These are phyloP conservation scores for Rhynchophorus ferrugineus DNA, from an alignment of 1,140 invertebrate species.

Conservation along the genomic window DNA sequence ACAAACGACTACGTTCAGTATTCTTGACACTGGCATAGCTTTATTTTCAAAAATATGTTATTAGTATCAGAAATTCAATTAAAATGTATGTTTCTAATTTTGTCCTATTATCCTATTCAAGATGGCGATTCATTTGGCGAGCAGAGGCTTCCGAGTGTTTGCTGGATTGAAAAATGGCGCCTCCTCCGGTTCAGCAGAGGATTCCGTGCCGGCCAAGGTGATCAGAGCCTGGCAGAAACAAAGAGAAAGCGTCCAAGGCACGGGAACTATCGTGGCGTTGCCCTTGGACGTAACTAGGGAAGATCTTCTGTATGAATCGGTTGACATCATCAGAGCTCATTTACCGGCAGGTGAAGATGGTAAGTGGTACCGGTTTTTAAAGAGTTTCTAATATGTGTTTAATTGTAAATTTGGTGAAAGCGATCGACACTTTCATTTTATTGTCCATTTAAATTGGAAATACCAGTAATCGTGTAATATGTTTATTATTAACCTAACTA, in stretches of 20 bases:
- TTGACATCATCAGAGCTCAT: slow-evolving; percentile 66
- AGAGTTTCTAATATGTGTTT: no score
- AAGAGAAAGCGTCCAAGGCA: slow-evolving; percentile 41
- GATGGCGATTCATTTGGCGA: slow-evolving; percentile 57
- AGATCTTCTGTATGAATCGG: slow-evolving; percentile 68
- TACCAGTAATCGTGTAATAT: no score
- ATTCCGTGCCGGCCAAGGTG: slow-evolving; percentile 50
- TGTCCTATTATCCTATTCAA: no score
- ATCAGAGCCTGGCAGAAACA: slow-evolving; percentile 50
- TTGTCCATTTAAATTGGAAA: no score
- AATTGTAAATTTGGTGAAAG: no score
- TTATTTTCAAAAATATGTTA: no score
- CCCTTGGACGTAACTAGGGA: slow-evolving; percentile 72
- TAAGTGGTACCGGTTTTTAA: no score
- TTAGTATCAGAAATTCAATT: no score
- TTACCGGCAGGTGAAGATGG: slow-evolving; percentile 74
- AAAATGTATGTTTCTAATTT: slow-evolving; percentile 1
- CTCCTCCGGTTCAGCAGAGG: slow-evolving; percentile 44
- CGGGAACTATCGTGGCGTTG: slow-evolving; percentile 56
- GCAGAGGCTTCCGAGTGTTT: slow-evolving; percentile 64
- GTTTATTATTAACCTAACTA: no score
- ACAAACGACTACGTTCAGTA: no score
- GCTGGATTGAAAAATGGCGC: slow-evolving; percentile 58
- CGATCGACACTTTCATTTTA: no score
- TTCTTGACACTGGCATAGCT: no score